A percentile compares a stretch with the other conserved stretches of the same genome.
phyloP scores from a whole-genome alignment of 2,888 invertebrate species.

The Atrina japonica region DNA sequence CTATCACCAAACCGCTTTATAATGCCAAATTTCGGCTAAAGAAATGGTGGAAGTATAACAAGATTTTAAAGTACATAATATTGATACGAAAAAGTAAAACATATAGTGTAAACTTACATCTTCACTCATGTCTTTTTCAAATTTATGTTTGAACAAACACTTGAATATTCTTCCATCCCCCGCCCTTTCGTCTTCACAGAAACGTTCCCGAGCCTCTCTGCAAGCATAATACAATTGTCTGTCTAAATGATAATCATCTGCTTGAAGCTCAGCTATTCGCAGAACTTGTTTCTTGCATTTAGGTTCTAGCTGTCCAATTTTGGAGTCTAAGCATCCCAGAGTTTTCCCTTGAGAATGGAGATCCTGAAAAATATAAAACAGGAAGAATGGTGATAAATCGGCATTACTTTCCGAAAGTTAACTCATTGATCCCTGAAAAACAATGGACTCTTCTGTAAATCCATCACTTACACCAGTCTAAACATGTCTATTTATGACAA shows the following conservation, averaged over 20 bases:
- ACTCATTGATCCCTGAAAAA: no score
- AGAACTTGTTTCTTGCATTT: slow-evolving; percentile 91
- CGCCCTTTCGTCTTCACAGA: slow-evolving; percentile 88
- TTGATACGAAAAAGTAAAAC: slow-evolving; percentile 68
- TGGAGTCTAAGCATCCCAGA: slow-evolving; percentile 90
- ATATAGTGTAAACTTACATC: slow-evolving; percentile 1
- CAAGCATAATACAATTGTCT: slow-evolving; percentile 94
- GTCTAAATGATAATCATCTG: slow-evolving; percentile 93
- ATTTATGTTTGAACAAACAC: slow-evolving; percentile 92
- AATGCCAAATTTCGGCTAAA: no score
- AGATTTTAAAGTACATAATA: no score
- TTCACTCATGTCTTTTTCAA: slow-evolving; percentile 84
- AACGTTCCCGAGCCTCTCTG: slow-evolving; percentile 87
- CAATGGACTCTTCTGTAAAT: no score
- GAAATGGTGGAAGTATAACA: no score
- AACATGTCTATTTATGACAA: no score
- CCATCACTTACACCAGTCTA: no score
- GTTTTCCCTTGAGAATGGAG: slow-evolving; percentile 89
- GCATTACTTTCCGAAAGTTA: background rate
- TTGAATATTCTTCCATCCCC: slow-evolving; percentile 93
- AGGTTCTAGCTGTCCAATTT: slow-evolving; percentile 83
- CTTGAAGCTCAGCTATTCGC: slow-evolving; percentile 93
- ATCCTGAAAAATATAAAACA: slow-evolving; percentile 58
- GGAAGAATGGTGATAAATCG: background rate
- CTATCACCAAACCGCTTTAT: no score